phyloP scores from a whole-genome alignment of 2,888 invertebrate species.

The Coelogynopora nodosa region DNA sequence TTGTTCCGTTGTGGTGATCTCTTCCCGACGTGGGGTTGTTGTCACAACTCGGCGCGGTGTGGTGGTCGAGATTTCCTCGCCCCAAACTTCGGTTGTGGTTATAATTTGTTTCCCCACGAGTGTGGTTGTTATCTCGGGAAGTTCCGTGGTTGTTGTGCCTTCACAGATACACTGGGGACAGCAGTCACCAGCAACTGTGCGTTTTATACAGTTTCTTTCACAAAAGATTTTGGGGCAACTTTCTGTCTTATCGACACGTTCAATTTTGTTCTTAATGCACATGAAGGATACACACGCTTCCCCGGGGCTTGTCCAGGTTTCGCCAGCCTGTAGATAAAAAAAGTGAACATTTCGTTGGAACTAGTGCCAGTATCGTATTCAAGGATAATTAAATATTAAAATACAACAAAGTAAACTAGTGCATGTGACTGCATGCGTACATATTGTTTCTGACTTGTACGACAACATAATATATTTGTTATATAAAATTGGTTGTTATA shows the following conservation, averaged over 20 bases:
- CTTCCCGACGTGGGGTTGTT: background rate
- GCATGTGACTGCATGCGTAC: no score
- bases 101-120: no score
- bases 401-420: no score
- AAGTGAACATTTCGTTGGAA: no score
- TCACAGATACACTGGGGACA: constrained; percentile 28
- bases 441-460: no score
- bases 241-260: background rate
- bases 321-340: no score
- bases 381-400: no score
- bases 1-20: no score
- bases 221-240: constrained; percentile 31
- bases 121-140: background rate
- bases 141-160: background rate
- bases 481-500: no score
- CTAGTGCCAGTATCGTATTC: no score
- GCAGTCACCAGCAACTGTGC: constrained; percentile 8
- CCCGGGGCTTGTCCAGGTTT: background rate
- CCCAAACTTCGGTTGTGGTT: background rate
- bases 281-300: background rate
- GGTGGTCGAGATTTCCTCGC: background rate
- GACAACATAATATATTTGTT: no score
- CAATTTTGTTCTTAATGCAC: background rate
- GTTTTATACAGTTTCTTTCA: constrained; percentile 9
- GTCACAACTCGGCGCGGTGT: background rate